Base-by-base conservation (phyloP, 1,140 invertebrate genomes). In the Thrips palmi region DNA sequence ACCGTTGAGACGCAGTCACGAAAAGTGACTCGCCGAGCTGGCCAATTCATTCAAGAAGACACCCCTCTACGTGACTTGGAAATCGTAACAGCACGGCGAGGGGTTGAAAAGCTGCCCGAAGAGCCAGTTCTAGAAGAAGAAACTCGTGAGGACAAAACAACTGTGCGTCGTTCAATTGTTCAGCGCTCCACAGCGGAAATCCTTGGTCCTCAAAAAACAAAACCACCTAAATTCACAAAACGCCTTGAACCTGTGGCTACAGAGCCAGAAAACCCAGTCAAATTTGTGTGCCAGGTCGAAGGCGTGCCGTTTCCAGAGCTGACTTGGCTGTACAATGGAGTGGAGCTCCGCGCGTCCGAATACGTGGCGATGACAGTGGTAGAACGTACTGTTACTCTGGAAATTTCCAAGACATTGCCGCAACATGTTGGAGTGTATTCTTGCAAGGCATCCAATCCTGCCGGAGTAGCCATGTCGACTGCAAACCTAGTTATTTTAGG, bases 371-470 rank as follows among this genome's bases (percentile, higher is more conserved):
- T 77, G 47, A 65, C 58, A 31, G 52, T 67, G 22, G 52, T 62
- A 24, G 65, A 74, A 47, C 65, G 70, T 36, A 66, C 67, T n/a
- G 68, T 70, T 7, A 66, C 63, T 8, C 57, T 87, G 33, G 70
- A 73, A 48, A 74, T 87, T 41, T 53, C 56, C 14, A 62, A 68
- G 31, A 64, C 75, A 1, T 61, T 65, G 28, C 62, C 69, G 29
- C 65, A 74, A 46, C 77, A 87, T 57, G 67, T 70, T 41, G 84
- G 78, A 18, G 69, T 79, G 42, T 85, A 86, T 57, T 74, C 76
- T 7, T 83, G 78, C 52, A 70, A 68, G 52, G 79, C 80, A 5
- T 67, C 69, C 19, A 88, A 87, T 57, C 55, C 65, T 10, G 73
- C 72, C 42, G 83, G 83, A 23, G 73, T 77, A 40, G 77, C 74